phyloP scores from a whole-genome alignment of 1,140 invertebrate genomes.

The Hermetia illucens region DNA sequence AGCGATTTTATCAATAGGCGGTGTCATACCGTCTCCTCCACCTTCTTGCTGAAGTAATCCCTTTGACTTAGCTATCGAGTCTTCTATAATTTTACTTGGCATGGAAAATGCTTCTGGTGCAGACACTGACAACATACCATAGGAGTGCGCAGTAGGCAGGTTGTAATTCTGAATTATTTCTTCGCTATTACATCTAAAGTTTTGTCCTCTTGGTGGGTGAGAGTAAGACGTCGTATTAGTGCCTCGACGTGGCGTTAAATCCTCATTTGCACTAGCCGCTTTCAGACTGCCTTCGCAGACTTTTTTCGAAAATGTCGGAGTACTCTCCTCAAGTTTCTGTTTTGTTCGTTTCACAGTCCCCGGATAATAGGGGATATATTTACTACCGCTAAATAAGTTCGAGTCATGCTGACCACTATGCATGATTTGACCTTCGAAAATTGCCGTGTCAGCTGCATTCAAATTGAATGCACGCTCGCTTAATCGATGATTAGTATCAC shows the following conservation, averaged over 20 bases:
- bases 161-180: constrained; percentile 15
- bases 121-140: constrained; percentile 9
- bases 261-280: constrained; percentile 19
- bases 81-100: constrained; percentile 3
- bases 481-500: constrained; percentile 39
- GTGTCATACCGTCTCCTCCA: constrained; percentile 4
- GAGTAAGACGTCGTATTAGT: constrained; percentile 15
- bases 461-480: constrained; percentile 8
- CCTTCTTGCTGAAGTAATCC: constrained; percentile 1
- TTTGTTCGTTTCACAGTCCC: constrained; percentile 57
- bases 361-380: constrained; percentile 47
- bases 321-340: constrained; percentile 52
- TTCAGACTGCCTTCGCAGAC: constrained; percentile 33
- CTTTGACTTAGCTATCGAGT: constrained; percentile 14
- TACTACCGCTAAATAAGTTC: constrained; percentile 31
- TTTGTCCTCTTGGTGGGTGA: not conserved
- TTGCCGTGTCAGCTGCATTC: constrained; percentile 6
- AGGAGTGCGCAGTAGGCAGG: not conserved
- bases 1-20: constrained; percentile 30
- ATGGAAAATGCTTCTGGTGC: constrained; percentile 13
- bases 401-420: constrained; percentile 20
- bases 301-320: constrained; percentile 33
- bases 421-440: constrained; percentile 23
- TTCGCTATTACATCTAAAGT: constrained; percentile 20
- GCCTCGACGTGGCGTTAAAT: constrained; percentile 10